phyloP scores from a whole-genome alignment of 2,797 vertebrate species.

The Spea hammondii region DNA sequence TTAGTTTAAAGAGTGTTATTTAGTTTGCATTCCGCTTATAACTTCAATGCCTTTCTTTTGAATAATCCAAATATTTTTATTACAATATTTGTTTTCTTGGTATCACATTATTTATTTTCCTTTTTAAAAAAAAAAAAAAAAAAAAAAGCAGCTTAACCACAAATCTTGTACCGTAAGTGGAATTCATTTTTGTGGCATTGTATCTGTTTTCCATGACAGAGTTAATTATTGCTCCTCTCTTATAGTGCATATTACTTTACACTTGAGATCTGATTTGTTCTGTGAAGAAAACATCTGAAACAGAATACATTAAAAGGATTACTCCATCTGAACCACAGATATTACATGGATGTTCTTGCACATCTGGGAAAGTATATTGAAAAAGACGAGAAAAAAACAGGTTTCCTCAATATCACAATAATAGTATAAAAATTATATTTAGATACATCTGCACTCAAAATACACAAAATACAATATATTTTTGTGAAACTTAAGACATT shows the following conservation, averaged over 20 bases:
- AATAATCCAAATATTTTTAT: too few relatives aligned
- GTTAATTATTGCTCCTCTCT: not conserved
- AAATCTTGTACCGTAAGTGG: too few relatives aligned
- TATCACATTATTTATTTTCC: too few relatives aligned
- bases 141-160: too few relatives aligned
- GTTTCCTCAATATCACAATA: not conserved
- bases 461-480: not conserved
- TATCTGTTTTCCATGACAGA: not conserved
- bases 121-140: too few relatives aligned
- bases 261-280: not conserved
- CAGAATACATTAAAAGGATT: not conserved
- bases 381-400: not conserved
- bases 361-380: conserved; percentile 1
- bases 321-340: not conserved
- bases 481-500: not conserved
- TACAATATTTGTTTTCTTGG: too few relatives aligned
- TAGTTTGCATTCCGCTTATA: too few relatives aligned
- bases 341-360: conserved; percentile 1
- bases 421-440: conserved; percentile 2
- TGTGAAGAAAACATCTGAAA: not conserved
- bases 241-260: not conserved
- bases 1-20: too few relatives aligned
- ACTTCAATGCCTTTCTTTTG: too few relatives aligned
- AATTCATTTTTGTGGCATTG: too few relatives aligned
- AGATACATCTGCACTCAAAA: not conserved